Base-by-base conservation (phyloP, 2,797 vertebrate genomes). In the Discoglossus pictus region DNA sequence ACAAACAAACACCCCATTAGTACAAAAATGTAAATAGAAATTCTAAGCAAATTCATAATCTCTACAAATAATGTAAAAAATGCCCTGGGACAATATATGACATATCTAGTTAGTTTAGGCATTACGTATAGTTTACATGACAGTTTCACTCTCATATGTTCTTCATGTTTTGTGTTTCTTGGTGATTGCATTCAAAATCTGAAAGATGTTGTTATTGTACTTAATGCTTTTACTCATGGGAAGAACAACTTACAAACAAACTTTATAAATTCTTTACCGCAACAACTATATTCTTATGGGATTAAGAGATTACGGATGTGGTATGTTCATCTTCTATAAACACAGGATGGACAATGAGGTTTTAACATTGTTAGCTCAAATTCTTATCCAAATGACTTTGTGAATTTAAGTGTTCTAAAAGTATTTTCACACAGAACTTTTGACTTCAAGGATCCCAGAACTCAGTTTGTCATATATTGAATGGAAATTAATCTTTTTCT, bases 321-420 rank as follows among this genome's bases (percentile, higher is more conserved):
- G 39, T 36, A 47, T 1, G 1, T 52, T 73, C 46, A 25, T 61
- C 25, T 59, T 53, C 76, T 63, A 47, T 39, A 62, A 74, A 68
- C 24, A 61, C 18, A 69, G 55, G 46, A 62, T 58, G 56, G 72
- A 61, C 70, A 75, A 13, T 10, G 42, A 38, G 6, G 2, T 23
- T 43, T 68, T 61, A 61, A 62, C 6, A 34, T 31, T 15, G 15
- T 47, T 70, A 53, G 50, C 31, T 55, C 34, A 72, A 38, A 61
- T 55, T 65, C 50, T 47, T 16, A 17, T 71, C 66, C 58, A 72
- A 54, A 65, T 44, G 47, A 67, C 64, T 20, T 62, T 34, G 9
- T 20, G 27, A 40, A 72, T 76, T 75, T 77, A 77, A 72, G 69
- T 75, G 20, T 38, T 58, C 54, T 66, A 34, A 53, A 59, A 67